phyloP scores from a whole-genome alignment of 2,888 invertebrate genomes.

The Cantharis lateralis region DNA sequence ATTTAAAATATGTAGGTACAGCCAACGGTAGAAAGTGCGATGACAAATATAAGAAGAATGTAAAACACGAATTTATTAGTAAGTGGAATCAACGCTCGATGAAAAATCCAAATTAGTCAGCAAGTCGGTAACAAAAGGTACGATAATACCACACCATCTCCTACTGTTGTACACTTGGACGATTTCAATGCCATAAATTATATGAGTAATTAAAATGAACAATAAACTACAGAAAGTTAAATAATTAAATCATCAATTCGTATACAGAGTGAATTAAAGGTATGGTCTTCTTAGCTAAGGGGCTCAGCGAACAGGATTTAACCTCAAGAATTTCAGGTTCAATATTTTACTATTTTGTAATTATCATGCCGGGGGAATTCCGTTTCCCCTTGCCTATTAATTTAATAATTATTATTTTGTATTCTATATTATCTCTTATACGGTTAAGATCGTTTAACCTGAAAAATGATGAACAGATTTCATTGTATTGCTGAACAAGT shows the following conservation, averaged over 20 bases:
- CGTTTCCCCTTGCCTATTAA: too few species aligned
- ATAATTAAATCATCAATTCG: background rate
- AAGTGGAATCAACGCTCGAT: background rate
- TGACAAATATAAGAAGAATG: constrained; percentile 11
- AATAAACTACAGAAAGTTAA: background rate
- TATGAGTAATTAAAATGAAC: background rate
- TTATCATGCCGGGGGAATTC: too few species aligned
- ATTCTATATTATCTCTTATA: too few species aligned
- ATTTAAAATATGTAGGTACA: background rate
- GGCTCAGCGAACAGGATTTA: too few species aligned
- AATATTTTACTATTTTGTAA: too few species aligned
- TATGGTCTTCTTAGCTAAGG: too few species aligned
- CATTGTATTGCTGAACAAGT: too few species aligned
- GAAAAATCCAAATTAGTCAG: constrained; percentile 20
- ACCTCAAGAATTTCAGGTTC: too few species aligned
- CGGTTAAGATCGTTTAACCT: too few species aligned
- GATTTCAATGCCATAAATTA: background rate
- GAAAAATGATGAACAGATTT: too few species aligned
- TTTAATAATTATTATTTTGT: too few species aligned
- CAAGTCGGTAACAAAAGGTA: background rate
- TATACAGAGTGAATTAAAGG: background rate
- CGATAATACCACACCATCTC: background rate
- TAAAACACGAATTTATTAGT: background rate
- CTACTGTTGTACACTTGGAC: background rate
- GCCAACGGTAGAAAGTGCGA: background rate